Evolutionary conservation across 2,797 vertebrate genomes (phyloP), one percentile per base, ranked within the genome.

Genomic region (Bothrops alternatus): DNA sequence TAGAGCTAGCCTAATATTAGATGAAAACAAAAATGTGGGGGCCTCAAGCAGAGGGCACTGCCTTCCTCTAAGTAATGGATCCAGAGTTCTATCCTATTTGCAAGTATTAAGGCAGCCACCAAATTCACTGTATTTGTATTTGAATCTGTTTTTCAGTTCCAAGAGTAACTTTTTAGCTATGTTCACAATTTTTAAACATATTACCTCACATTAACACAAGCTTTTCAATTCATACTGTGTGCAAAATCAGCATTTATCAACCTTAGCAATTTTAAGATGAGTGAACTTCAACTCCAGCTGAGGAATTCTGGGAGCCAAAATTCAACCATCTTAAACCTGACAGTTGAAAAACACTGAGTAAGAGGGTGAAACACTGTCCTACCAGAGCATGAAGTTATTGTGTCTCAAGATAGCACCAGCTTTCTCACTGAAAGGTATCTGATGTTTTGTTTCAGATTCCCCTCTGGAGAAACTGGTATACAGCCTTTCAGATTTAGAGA

Each of bases 401-500:
- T 28, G 32, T 63, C 89, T 50, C 28, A 53, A n/a, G 87, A 47
- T 60, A 5, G n/a, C 50, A 88, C 20, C 11, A 56, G 16, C 26
- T 58, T 90, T 26, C 58, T 95, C 56, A 63, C n/a, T 16, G 0
- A 0, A 20, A 58, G 11, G 0, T 37, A 50, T 91, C 3, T 42
- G 56, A 50, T 47, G 92, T 78, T 69, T 2, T 0, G 23, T 3
- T 0, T 16, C 95, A 97, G 98, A 96, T 10, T 98, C 98, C 0
- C 96, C 96, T 0, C 94, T 97, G 94, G 97, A 97, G 50, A 96
- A 96, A 91, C 91, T 98, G 92, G 95, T 98, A 0, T 97, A 96
- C 90, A 98, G 97, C 88, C 87, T 97, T 78, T 95, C 97, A 0
- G 97, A 98, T 92, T 95, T 98, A 90, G 96, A 96, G 0, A 53